Evolutionary conservation across 2,113 vertebrate genomes (phyloP), one percentile per base, ranked within the genome.

Genomic region (Circaetus cinerascens): DNA sequence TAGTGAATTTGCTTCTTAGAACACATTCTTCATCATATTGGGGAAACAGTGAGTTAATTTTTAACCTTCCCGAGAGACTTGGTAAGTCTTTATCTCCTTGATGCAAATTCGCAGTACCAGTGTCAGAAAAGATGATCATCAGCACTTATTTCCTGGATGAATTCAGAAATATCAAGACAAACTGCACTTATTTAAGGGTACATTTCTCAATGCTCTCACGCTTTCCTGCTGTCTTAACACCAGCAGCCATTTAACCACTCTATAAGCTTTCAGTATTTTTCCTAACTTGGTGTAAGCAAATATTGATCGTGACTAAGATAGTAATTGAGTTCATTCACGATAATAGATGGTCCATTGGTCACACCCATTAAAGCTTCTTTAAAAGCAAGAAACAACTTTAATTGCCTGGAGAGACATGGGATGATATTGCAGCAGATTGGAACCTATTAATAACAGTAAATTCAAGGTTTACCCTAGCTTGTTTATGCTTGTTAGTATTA

Each of bases 221-320:
- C 62, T 93, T 79, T 84, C 67, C 74, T 80, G 63, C 83, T 95
- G 71, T 75, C 90, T 94, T 96, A 96, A 75, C 69, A 90, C 77
- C 88, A 95, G 82, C 86, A 91, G 80, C 48, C 86, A 91, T 89
- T 97, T 97, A 96, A 92, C 92, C 76, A 81, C 88, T 93, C 88
- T 92, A 55, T 86, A 93, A 96, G 95, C 94, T 97, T 95, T 96
- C 94, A 95, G 95, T 95, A 94, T 93, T 96, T 97, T 97, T 97
- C 86, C 85, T 91, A 97, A 93, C 86, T 96, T 91, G 46, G 71
- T 95, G 74, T 95, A 97, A 97, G 96, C 93, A 97, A 98, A 98
- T 97, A 98, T 96, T 98, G 97, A 98, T 98, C 15, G 25, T 97
- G 96, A 97, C 95, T 78, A 56, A 90, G 96, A 96, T 88, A 95